phyloP scores from a whole-genome alignment of 2,797 vertebrate species.

The Sciurus vulgaris region DNA sequence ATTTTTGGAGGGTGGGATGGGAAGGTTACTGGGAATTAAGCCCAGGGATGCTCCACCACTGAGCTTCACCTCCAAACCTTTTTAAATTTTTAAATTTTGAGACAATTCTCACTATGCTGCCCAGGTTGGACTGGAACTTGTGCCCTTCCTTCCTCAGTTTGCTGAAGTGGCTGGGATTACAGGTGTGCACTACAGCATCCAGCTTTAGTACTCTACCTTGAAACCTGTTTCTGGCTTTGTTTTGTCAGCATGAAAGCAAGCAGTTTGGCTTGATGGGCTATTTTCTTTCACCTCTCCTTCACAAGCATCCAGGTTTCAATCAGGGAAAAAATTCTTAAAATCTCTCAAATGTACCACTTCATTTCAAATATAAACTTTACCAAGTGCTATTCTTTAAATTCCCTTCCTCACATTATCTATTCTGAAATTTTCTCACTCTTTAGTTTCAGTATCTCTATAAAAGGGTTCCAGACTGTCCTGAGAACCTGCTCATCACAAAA shows the following conservation, averaged over 20 bases:
- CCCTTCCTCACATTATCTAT: neutral
- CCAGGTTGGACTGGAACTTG: no score
- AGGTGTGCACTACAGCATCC: no score
- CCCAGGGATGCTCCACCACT: neutral
- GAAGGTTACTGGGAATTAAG: no score
- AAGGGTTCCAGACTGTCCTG: neutral
- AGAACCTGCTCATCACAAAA: neutral
- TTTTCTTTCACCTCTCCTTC: neutral
- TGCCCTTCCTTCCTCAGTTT: no score
- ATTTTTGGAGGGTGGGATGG: neutral
- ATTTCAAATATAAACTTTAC: neutral
- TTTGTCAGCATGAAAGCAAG: neutral
- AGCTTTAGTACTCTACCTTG: neutral
- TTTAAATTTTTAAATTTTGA: no score
- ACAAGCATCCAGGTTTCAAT: neutral
- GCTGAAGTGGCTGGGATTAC: no score
- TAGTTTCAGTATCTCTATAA: neutral
- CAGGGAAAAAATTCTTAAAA: neutral
- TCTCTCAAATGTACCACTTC: neutral
- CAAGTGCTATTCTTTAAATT: neutral
- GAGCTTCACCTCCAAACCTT: no score
- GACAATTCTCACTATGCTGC: no score
- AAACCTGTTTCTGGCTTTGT: neutral
- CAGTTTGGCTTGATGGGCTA: neutral
- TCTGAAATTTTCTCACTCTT: neutral